Percentiles rank a stretch among this genome's conserved stretches.
phyloP scores from a whole-genome alignment of 2,113 vertebrate genomes.

The Elephantulus edwardii region DNA sequence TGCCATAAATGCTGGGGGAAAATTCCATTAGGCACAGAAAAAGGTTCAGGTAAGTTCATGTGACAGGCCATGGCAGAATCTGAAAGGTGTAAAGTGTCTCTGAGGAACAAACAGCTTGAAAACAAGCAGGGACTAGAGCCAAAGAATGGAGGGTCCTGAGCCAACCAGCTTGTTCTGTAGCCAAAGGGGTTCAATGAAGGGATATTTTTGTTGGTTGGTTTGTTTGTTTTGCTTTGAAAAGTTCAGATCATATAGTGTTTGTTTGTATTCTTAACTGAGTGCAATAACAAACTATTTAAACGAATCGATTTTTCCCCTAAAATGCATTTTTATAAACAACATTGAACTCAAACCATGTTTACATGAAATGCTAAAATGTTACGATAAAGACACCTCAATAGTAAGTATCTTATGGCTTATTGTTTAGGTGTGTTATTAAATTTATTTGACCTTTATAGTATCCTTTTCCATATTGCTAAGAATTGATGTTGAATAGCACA shows the following conservation, averaged over 20 bases:
- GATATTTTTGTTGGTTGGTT: not conserved
- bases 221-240: not conserved
- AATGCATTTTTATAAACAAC: not conserved
- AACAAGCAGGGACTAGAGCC: not conserved
- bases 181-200: not conserved
- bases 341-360: not conserved
- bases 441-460: not conserved
- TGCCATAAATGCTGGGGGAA: not conserved
- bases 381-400: conserved; percentile 28
- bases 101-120: not conserved
- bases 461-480: not conserved
- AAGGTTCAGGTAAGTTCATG: not conserved
- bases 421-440: not conserved
- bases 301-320: not conserved
- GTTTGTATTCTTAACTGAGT: not conserved
- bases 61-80: not conserved
- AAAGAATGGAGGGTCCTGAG: not conserved
- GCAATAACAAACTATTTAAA: not conserved
- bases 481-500: not conserved
- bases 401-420: not conserved
- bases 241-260: not conserved
- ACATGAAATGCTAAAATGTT: not conserved
- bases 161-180: not conserved
- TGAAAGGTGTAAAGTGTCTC: not conserved
- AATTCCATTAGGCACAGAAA: not conserved